These are phyloP conservation scores for Pachliopta kotzebuea DNA, from an alignment of 2,888 invertebrate genomes.

Conservation along the genomic window DNA sequence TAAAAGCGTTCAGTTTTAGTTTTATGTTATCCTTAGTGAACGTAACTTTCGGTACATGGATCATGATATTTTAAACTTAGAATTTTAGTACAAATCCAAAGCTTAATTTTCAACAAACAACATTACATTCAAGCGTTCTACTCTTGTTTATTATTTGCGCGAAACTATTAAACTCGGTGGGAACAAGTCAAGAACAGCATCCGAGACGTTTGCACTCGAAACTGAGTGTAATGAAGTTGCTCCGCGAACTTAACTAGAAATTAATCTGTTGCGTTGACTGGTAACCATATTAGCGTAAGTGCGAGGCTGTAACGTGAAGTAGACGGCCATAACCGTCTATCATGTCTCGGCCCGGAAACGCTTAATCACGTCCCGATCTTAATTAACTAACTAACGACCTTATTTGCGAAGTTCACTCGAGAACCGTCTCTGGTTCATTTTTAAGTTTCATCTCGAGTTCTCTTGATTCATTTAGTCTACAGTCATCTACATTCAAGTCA, in stretches of 20 bases:
- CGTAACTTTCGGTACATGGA: background rate
- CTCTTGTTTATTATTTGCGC: background rate
- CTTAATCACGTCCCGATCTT: slow-evolving; percentile 68
- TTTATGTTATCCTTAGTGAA: too few relatives aligned
- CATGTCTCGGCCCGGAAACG: slow-evolving; percentile 54
- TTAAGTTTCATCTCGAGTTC: slow-evolving; percentile 21
- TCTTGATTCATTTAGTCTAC: slow-evolving; percentile 9
- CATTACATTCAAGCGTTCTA: background rate
- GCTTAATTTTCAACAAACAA: background rate
- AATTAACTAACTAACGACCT: slow-evolving; percentile 65
- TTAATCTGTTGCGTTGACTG: slow-evolving; percentile 35
- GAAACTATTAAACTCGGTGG: slow-evolving; percentile 7
- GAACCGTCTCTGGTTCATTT: slow-evolving; percentile 32
- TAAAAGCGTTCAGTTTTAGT: too few relatives aligned
- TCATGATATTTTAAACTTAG: background rate
- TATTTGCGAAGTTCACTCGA: slow-evolving; percentile 48
- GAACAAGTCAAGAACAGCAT: slow-evolving; percentile 18
- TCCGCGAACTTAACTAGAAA: slow-evolving; percentile 29
- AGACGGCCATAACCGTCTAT: slow-evolving; percentile 58
- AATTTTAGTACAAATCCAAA: too few relatives aligned
- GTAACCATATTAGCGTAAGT: slow-evolving; percentile 32
- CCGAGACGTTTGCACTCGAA: slow-evolving; percentile 21
- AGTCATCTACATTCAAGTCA: slow-evolving; percentile 6
- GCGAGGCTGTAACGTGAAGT: slow-evolving; percentile 33
- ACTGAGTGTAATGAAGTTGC: slow-evolving; percentile 19